A percentile compares a stretch with the other conserved stretches of the same genome.
These are phyloP conservation scores for Phyllopteryx taeniolatus DNA, from an alignment of 2,113 vertebrate genomes.

Conservation along the genomic window DNA sequence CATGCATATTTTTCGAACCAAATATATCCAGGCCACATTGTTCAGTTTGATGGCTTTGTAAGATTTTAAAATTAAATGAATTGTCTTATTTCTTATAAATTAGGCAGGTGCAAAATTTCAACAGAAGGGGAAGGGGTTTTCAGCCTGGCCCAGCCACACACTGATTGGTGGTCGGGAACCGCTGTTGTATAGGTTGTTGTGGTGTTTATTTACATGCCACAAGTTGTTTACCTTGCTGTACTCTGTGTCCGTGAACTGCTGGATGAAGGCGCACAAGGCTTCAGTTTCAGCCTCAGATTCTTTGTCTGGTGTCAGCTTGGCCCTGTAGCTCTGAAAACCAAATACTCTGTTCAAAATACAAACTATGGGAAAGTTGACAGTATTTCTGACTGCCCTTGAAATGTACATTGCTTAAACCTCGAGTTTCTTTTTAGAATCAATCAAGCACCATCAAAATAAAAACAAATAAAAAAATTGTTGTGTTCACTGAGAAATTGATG, in stretches of 20 bases:
- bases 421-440: too few relatives aligned
- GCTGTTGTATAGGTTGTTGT: too few relatives aligned
- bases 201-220: background rate
- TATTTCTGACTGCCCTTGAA: too few relatives aligned
- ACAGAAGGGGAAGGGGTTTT: too few relatives aligned
- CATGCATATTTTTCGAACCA: background rate
- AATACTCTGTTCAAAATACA: background rate
- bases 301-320: conserved; percentile 84
- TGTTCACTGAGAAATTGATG: too few relatives aligned
- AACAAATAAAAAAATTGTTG: too few relatives aligned
- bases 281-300: conserved; percentile 87
- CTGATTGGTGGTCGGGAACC: too few relatives aligned
- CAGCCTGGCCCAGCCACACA: too few relatives aligned
- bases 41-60: background rate
- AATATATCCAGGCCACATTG: too few relatives aligned
- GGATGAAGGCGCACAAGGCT: conserved; percentile 88
- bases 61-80: background rate
- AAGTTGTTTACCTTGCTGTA: conserved; percentile 79
- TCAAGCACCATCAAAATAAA: too few relatives aligned
- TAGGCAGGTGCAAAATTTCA: background rate
- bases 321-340: conserved; percentile 81
- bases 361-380: too few relatives aligned
- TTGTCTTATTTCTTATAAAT: background rate
- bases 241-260: conserved; percentile 83
- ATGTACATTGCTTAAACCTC: too few relatives aligned